Evolutionary conservation across 2,888 invertebrate species (phyloP).

Genomic region (Sinhomidia bicolor): DNA sequence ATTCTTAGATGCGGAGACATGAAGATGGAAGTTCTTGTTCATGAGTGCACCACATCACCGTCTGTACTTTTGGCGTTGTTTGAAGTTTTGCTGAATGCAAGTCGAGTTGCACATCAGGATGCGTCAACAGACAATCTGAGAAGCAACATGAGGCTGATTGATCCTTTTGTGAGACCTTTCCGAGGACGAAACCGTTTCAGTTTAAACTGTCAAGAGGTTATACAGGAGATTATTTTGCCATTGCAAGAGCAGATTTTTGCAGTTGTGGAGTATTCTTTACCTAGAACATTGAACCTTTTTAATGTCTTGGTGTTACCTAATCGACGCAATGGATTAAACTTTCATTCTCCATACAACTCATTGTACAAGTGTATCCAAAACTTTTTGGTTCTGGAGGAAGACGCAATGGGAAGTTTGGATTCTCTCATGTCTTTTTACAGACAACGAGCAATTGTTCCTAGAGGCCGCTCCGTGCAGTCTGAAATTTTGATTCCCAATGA

Average conservation of each 20-base stretch:
- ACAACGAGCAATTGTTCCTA: background rate
- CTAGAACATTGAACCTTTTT: background rate
- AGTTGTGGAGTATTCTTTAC: background rate
- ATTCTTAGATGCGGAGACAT: background rate
- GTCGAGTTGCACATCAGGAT: background rate
- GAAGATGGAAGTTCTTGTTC: background rate
- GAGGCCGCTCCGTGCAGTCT: background rate
- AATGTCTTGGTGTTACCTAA: background rate
- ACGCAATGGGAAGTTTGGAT: background rate
- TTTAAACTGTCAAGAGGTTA: background rate
- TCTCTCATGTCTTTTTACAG: background rate
- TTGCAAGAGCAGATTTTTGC: background rate
- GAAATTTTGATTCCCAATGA: background rate
- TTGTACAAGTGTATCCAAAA: constrained; percentile 8
- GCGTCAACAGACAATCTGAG: background rate
- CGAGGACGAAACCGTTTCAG: background rate
- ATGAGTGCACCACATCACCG: background rate
- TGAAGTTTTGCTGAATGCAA: constrained; percentile 14
- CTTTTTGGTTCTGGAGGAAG: background rate
- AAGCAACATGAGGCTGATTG: background rate
- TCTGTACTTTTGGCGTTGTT: constrained; percentile 8
- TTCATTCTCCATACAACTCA: constrained; percentile 7
- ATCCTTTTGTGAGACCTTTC: background rate
- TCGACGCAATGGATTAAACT: background rate
- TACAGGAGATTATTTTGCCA: background rate